These are phyloP conservation scores for Shargacucullia verbasci DNA, from an alignment of 2,888 invertebrate genomes.

Conservation along the genomic window DNA sequence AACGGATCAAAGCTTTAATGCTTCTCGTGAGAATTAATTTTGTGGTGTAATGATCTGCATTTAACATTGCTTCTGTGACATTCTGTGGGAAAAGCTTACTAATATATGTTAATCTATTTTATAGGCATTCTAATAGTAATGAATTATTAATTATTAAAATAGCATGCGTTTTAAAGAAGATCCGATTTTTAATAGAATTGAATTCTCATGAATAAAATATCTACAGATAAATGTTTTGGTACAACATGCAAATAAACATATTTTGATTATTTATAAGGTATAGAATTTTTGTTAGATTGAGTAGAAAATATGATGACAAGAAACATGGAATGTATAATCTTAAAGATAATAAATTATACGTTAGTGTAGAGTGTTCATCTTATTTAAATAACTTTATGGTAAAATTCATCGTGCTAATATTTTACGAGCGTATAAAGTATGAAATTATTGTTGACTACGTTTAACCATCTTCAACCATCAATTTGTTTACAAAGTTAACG, in stretches of 20 bases:
- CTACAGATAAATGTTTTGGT: slow-evolving; percentile 3
- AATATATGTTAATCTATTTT: slow-evolving; percentile 61
- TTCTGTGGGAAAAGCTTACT: slow-evolving; percentile 71
- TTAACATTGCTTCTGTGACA: slow-evolving; percentile 74
- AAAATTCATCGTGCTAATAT: neutral
- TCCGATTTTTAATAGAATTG: slow-evolving; percentile 20
- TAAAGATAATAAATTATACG: neutral
- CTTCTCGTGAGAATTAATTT: slow-evolving; percentile 85
- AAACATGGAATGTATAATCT: too few relatives aligned
- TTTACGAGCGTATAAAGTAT: neutral
- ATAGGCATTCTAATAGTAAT: slow-evolving; percentile 52
- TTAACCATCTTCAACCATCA: neutral
- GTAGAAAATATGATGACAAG: neutral
- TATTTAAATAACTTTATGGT: neutral
- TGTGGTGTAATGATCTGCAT: slow-evolving; percentile 79
- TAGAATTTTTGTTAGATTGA: neutral
- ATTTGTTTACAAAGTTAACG: slow-evolving; percentile 25
- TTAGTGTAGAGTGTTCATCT: neutral
- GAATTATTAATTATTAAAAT: slow-evolving; percentile 44
- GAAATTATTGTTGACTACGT: neutral
- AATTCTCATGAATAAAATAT: slow-evolving; percentile 36
- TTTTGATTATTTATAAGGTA: slow-evolving; percentile 22
- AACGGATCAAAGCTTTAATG: slow-evolving; percentile 76
- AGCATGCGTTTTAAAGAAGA: slow-evolving; percentile 21
- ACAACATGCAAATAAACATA: slow-evolving; percentile 20